Evolutionary conservation across 2,888 invertebrate genomes (phyloP), one percentile per base, ranked within the genome.

Genomic region (Sycophila texana): DNA sequence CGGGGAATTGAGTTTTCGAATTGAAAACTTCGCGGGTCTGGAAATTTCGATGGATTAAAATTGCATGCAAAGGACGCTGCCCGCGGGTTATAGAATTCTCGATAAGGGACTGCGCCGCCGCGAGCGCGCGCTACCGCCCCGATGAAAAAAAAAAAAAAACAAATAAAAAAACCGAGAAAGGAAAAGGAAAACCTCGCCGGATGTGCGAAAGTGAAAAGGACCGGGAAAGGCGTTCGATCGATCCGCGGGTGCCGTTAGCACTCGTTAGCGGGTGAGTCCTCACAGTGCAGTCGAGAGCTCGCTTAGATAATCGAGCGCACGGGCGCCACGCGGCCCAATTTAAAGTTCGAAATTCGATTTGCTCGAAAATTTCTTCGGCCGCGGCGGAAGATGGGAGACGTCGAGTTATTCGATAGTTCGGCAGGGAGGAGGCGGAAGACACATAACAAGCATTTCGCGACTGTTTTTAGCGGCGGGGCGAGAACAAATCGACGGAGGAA

Each of bases 41-140:
- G 39, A 58, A 65, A 65, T 71, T 70, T 26, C 26, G 71, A 57
- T 57, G 65, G 47, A 72, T 77, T 72, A 67, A 77, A 72, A 58
- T 72, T 77, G 66, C 66, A 77, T 57, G 71, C 57, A 14, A 57
- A 71, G 20, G 39, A 51, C 58, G 26, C 7, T 58, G 65, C 65
- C 71, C 71, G 49, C 55, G 65, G 47, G 5, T 26, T 49, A 65
- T 53, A 16, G 49, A 66, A 39, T 55, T 63, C 60, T 65, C 22
- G 49, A 51, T 26, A n/a, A 65, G 26, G 30, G 53, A 10, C 7
- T 12, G 55, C 16, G 26, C 0, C 4, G 26, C 51, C 51, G 18
- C 18, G 12, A 12, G 20, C 20, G 13, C 13, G 5, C 22, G 5
- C 53, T 12, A 1, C 16, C 14, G n/a, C 51, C 4, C 26, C 5